A percentile compares a stretch with the other conserved stretches of the same genome.
Evolutionary conservation across 35 echinoderm and acorn worm genomes (phyloP).

Genomic region (Patiria miniata): DNA sequence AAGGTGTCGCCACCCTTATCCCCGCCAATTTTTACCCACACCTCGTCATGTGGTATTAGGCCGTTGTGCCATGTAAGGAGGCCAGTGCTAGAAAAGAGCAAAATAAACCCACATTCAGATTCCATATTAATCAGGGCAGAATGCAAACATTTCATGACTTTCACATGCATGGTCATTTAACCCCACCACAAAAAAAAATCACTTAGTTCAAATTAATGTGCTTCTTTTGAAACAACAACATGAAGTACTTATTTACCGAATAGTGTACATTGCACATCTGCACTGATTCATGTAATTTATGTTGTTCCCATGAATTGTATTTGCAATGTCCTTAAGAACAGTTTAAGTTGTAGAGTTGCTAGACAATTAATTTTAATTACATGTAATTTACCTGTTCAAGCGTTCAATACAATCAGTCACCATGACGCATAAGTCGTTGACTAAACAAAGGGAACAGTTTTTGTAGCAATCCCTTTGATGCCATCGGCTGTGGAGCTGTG

Average conservation of each 20-base stretch:
- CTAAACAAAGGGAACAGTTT: background rate
- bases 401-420: background rate
- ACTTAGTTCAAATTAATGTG: too few relatives aligned
- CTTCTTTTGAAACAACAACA: too few relatives aligned
- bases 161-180: background rate
- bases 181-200: too few relatives aligned
- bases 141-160: background rate
- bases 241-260: background rate
- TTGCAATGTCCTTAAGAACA: too few relatives aligned
- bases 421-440: background rate
- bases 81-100: background rate
- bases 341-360: background rate
- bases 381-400: background rate
- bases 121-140: background rate
- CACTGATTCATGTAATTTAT: too few relatives aligned
- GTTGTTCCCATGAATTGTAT: too few relatives aligned
- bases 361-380: background rate
- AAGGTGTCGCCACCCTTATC: constrained; percentile 54
- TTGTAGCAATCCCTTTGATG: background rate
- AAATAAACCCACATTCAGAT: background rate
- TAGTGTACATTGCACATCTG: background rate
- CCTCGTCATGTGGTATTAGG: constrained; percentile 37
- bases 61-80: constrained; percentile 39
- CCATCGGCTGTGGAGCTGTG: background rate
- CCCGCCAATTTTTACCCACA: constrained; percentile 64